Evolutionary conservation across 2,797 vertebrate genomes (phyloP), one percentile per base, ranked within the genome.

Genomic region (Catostomus latipinnis): DNA sequence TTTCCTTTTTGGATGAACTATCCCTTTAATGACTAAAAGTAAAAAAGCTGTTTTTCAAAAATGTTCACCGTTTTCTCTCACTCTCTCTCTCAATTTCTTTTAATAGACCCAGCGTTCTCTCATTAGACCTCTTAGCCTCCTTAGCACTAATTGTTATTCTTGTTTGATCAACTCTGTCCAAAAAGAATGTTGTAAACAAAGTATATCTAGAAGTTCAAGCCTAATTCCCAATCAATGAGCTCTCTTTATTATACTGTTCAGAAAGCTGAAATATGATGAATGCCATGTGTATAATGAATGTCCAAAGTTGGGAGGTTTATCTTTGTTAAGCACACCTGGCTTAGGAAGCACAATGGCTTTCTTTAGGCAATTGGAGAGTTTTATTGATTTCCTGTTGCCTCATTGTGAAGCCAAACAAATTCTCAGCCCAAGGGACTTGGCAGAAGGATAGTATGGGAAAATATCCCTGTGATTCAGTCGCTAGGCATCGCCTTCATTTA

Each of bases 101-200:
- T 49, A 13, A 22, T 50, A 69, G 18, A 60, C 46, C 11, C n/a
- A 0, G 34, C 60, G 69, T 72, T 49, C 78, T 65, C 79, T 74
- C 71, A 50, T 77, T 81, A 81, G 72, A 66, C 58, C 22, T 63
- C 48, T 22, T 50, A 81, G 69, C 60, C 75, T 34, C 48, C 50
- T 76, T 62, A 54, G 57, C 56, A 49, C 76, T 86, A 73, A 83
- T 77, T 83, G 72, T 54, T 56, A 76, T 85, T 86, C 76, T 65
- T 56, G 79, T 34, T 34, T 34, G 34, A 34, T 34, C 34, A 34
- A 34, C 2, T 34, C 34, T 34, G 34, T 34, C 34, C 34, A 3
- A 34, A 34, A 34, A 34, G 34, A 34, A 34, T 2, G 3, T 34
- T 34, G 34, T 34, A 34, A 34, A 34, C 34, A 34, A 4, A 34